Conservation (phyloP, 2,888 invertebrate species). For the Abscondita cerata region DNA sequence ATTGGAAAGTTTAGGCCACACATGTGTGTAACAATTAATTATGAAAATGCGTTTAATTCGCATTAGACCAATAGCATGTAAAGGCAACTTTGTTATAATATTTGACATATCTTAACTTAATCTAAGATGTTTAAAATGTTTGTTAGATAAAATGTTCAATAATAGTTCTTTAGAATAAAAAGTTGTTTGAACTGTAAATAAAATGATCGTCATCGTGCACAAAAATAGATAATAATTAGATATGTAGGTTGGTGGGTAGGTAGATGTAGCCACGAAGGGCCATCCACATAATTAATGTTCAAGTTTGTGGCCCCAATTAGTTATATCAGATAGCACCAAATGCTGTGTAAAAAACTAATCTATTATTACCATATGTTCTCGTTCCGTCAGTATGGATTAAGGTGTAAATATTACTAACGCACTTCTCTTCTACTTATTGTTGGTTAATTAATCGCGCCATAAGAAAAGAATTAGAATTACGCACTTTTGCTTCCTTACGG, state of each 20-base stretch:
- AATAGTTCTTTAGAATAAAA: no score
- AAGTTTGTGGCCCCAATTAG: conserved; percentile 37
- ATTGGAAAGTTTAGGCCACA: conserved; percentile 17
- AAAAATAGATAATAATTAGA: conserved; percentile 31
- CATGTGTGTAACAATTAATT: conserved; percentile 13
- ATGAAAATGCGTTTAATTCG: not conserved
- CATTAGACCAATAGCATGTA: no score
- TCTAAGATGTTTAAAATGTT: not conserved
- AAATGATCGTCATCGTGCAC: conserved; percentile 11
- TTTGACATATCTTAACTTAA: no score
- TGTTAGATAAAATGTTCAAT: not conserved
- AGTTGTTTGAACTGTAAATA: conserved; percentile 20
- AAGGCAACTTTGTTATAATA: no score
- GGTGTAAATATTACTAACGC: conserved; percentile 32
- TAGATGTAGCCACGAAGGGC: conserved; percentile 25
- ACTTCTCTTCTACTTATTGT: conserved; percentile 27
- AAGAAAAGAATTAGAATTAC: not conserved
- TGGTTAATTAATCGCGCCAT: not conserved
- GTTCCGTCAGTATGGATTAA: conserved; percentile 28
- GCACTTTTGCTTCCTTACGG: not conserved
- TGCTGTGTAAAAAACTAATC: conserved; percentile 40
- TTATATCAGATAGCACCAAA: conserved; percentile 39
- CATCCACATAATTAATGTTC: conserved; percentile 35
- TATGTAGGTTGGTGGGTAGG: conserved; percentile 18
- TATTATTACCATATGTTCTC: conserved; percentile 38